phyloP scores from a whole-genome alignment of 2,888 invertebrate species.

The Aethes cnicana region DNA sequence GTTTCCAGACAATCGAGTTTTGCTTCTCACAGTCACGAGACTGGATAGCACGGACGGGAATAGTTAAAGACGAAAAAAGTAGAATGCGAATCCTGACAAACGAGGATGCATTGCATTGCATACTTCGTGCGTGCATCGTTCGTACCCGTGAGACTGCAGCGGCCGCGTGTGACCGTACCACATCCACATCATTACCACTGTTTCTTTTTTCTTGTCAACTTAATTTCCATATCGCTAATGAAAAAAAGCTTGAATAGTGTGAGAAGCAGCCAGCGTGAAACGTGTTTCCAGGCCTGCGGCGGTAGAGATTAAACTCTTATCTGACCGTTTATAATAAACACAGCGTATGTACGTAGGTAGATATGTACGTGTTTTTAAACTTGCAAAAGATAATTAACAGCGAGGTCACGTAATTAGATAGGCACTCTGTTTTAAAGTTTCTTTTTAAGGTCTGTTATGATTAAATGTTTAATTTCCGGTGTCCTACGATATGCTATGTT shows the following conservation, averaged over 20 bases:
- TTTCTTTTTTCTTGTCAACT: conserved; percentile 28
- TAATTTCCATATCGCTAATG: conserved; percentile 17
- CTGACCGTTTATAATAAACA: conserved; percentile 19
- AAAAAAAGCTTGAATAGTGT: conserved; percentile 18
- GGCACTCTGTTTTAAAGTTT: conserved; percentile 17
- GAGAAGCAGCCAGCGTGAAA: conserved; percentile 11
- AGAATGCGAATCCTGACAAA: conserved; percentile 61
- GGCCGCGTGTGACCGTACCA: conserved; percentile 39
- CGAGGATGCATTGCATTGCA: conserved; percentile 53
- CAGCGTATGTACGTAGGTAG: conserved; percentile 12
- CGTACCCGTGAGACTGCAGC: conserved; percentile 64
- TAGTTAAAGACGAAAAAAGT: conserved; percentile 53
- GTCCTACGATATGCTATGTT: conserved; percentile 19
- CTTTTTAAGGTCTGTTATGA: conserved; percentile 20
- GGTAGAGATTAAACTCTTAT: conserved; percentile 18
- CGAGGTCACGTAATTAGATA: conserved; percentile 23
- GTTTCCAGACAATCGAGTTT: conserved; percentile 54
- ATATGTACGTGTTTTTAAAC: conserved; percentile 13
- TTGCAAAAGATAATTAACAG: conserved; percentile 26
- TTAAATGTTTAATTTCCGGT: conserved; percentile 24
- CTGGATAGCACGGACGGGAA: conserved; percentile 44
- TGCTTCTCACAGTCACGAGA: conserved; percentile 70
- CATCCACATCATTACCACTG: conserved; percentile 31
- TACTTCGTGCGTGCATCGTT: conserved; percentile 49
- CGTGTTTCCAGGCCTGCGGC: conserved; percentile 15